A percentile compares a stretch with the other conserved stretches of the same genome.
Conservation (phyloP, 2,797 vertebrate genomes). For the Anas capensis region DNA sequence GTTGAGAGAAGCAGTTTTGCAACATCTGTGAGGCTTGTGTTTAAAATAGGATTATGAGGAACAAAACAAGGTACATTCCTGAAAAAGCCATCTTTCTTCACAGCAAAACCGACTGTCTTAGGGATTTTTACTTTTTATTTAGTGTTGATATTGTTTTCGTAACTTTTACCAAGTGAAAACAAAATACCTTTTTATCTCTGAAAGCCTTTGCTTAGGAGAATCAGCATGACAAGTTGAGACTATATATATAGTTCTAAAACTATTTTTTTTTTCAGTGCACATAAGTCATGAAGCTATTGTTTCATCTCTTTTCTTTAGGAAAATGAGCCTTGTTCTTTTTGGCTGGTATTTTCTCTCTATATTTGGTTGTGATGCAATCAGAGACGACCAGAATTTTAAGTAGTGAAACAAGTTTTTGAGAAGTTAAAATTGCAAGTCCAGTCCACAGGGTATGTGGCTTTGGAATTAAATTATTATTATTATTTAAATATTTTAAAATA, state of each 20-base stretch:
- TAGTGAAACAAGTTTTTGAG: not conserved
- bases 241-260: not conserved
- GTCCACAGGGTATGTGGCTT: not conserved
- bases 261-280: not conserved
- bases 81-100: not conserved
- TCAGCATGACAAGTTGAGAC: not conserved
- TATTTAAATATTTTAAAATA: not conserved
- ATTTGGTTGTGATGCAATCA: slow-evolving; percentile 15
- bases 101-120: rapidly evolving
- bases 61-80: not conserved
- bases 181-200: not conserved
- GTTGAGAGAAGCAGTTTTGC: not conserved
- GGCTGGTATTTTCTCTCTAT: not conserved
- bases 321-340: not conserved
- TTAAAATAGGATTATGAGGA: not conserved
- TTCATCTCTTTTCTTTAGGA: not conserved
- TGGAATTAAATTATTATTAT: not conserved
- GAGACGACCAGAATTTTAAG: slow-evolving; percentile 20
- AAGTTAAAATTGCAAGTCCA: not conserved
- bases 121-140: not conserved
- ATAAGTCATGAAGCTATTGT: not conserved
- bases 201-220: not conserved
- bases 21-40: not conserved
- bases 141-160: not conserved
- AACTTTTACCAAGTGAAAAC: not conserved